These are phyloP conservation scores for Sarcophaga caerulescens DNA, from an alignment of 2,888 invertebrate species.

Conservation along the genomic window DNA sequence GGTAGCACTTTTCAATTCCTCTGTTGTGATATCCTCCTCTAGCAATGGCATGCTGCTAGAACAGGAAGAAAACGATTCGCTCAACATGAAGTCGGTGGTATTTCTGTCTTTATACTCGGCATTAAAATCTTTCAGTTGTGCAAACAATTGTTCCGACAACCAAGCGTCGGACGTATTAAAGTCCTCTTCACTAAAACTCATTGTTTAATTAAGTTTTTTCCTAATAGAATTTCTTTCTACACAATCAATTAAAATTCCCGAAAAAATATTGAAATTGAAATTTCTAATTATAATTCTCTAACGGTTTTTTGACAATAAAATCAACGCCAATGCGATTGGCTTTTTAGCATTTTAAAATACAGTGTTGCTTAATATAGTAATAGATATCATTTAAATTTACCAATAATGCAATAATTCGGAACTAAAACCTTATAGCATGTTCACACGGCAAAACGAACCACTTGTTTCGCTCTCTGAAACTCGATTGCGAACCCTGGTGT, in stretches of 20 bases:
- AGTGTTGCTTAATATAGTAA: neutral
- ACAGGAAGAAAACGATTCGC: slow-evolving; percentile 47
- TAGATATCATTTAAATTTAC: too few species aligned
- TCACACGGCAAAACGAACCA: too few species aligned
- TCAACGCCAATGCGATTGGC: neutral
- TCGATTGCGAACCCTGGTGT: too few species aligned
- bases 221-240: neutral
- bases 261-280: neutral
- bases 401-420: too few species aligned
- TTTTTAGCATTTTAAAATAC: neutral
- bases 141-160: slow-evolving; percentile 74
- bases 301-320: slow-evolving; percentile 39
- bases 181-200: slow-evolving; percentile 71
- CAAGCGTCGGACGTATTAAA: slow-evolving; percentile 72
- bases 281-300: slow-evolving; percentile 28
- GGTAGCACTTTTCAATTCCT: slow-evolving; percentile 56
- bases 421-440: too few species aligned
- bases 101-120: slow-evolving; percentile 66
- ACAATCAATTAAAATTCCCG: neutral
- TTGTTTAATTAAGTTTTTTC: slow-evolving; percentile 28
- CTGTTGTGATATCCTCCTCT: slow-evolving; percentile 58
- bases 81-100: slow-evolving; percentile 36
- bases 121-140: slow-evolving; percentile 74
- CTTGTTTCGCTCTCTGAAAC: too few species aligned
- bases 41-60: slow-evolving; percentile 36